Evolutionary conservation across 2,797 vertebrate species (phyloP).

Genomic region (Acanthiza pusilla): DNA sequence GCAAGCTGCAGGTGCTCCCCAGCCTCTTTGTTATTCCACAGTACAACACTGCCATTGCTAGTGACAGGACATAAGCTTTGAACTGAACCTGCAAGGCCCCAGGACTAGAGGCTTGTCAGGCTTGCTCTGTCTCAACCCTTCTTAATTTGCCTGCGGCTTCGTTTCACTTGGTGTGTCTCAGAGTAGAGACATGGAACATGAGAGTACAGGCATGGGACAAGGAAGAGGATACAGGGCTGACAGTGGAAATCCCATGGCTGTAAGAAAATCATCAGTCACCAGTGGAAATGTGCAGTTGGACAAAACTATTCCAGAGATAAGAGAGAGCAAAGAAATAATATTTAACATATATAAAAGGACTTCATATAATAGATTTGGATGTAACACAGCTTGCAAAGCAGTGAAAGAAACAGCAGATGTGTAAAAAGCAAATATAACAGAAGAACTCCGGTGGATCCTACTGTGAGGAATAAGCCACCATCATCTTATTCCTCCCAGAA

Average conservation of each 20-base stretch:
- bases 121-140: not conserved
- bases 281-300: not conserved
- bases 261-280: not conserved
- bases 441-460: not conserved
- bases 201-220: not conserved
- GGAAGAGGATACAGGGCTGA: not conserved
- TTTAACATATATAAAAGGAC: not conserved
- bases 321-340: not conserved
- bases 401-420: not conserved
- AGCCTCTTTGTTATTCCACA: not conserved
- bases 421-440: not conserved
- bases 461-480: not conserved
- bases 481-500: not conserved
- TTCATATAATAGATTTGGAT: not conserved
- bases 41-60: not conserved
- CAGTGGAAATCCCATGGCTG: accelerated
- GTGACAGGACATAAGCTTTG: not conserved
- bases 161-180: not conserved
- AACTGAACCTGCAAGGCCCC: not conserved
- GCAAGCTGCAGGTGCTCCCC: not conserved
- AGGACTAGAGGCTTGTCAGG: not conserved
- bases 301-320: not conserved
- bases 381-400: not conserved
- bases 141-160: not conserved
- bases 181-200: accelerated